These are phyloP conservation scores for Tiliqua scincoides DNA, from an alignment of 2,113 vertebrate genomes.

Conservation along the genomic window DNA sequence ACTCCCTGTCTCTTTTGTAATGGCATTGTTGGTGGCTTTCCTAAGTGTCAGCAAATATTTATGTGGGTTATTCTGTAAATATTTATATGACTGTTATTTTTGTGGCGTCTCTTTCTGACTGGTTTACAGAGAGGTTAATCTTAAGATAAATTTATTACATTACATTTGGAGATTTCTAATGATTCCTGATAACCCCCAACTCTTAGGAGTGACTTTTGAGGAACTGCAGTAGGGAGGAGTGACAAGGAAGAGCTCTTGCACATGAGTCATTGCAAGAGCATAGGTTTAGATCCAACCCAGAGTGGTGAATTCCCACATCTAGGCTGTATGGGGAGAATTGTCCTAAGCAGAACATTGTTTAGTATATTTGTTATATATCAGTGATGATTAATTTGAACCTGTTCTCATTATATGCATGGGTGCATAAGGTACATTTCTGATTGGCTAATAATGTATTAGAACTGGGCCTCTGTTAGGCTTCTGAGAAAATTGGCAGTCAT, in stretches of 20 bases:
- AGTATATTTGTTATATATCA: constrained; percentile 19
- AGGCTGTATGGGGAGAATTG: neutral
- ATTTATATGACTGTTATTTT: constrained; percentile 13
- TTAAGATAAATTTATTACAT: no score
- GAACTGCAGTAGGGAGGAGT: no score
- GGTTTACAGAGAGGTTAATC: neutral
- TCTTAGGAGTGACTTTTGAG: no score
- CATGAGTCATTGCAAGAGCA: no score
- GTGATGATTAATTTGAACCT: neutral
- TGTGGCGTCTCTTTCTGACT: constrained; percentile 6
- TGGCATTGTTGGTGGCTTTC: constrained; percentile 42
- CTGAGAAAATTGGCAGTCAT: constrained; percentile 44
- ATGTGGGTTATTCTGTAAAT: constrained; percentile 24
- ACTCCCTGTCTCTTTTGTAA: constrained; percentile 24
- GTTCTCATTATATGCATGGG: constrained; percentile 32
- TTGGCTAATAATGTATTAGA: constrained; percentile 61
- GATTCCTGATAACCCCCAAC: no score
- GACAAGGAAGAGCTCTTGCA: no score
- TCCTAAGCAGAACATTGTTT: constrained; percentile 27
- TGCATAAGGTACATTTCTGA: constrained; percentile 48
- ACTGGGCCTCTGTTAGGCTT: constrained; percentile 28
- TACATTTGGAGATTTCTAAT: neutral
- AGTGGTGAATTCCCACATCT: neutral
- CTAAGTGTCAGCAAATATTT: constrained; percentile 23
- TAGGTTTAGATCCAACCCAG: neutral